Percentiles rank a stretch among this genome's conserved stretches.
Conservation (phyloP, 1,140 invertebrate species). For the Hypsibius dujardini region DNA sequence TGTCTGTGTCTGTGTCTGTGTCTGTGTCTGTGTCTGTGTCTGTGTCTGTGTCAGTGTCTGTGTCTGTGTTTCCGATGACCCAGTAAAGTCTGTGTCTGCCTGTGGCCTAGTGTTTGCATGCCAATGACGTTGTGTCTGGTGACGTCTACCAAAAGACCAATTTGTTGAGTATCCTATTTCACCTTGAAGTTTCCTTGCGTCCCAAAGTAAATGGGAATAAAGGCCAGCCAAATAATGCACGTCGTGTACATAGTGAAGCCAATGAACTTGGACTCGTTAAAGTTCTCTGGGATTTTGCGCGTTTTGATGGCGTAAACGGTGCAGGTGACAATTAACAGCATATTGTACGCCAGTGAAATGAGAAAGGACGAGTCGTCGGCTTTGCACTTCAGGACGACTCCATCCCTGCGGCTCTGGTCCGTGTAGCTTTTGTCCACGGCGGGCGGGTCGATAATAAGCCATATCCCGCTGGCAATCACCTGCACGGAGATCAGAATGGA, state of each 20-base stretch:
- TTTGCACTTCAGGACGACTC: conserved; percentile 42
- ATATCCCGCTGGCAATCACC: conserved; percentile 36
- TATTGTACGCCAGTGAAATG: conserved; percentile 45
- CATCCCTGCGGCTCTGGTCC: conserved; percentile 31
- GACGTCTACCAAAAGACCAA: too few species aligned
- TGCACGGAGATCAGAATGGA: conserved; percentile 44
- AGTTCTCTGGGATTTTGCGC: conserved; percentile 52
- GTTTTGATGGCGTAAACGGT: conserved; percentile 57
- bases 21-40: too few species aligned
- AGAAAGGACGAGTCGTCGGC: conserved; percentile 43
- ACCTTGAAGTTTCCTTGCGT: conserved; percentile 40
- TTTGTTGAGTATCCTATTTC: neutral
- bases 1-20: too few species aligned
- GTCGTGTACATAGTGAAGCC: conserved; percentile 59
- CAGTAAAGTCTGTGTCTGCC: too few species aligned
- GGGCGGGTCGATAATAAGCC: conserved; percentile 43
- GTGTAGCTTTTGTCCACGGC: conserved; percentile 38
- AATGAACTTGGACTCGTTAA: conserved; percentile 45
- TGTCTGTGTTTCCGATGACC: too few species aligned
- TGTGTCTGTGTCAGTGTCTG: too few species aligned
- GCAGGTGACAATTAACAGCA: conserved; percentile 45
- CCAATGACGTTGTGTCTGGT: too few species aligned
- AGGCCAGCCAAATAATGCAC: conserved; percentile 56
- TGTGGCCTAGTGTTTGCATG: too few species aligned
- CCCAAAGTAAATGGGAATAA: conserved; percentile 51